Base-by-base conservation (phyloP, 2,888 invertebrate genomes). In the Mimas tiliae region DNA sequence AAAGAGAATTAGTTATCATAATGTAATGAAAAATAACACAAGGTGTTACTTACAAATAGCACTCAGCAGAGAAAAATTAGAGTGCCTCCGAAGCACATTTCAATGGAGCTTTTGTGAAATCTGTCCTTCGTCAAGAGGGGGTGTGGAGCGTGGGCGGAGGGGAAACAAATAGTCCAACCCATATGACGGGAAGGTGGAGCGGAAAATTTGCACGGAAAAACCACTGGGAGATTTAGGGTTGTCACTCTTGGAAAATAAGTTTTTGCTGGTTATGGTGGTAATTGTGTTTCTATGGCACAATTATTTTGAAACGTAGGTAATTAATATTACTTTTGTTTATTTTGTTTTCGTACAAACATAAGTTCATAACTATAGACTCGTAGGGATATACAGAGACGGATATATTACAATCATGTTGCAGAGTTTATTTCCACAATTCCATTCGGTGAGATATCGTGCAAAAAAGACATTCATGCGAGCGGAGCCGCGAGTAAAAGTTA, bases 131-230 rank as follows among this genome's bases (percentile, higher is more conserved):
- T 7, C 48, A 68, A 62, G 71, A 73, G 72, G 72, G 74, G 72
- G 67, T 66, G 64, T 65, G 66, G 38, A 65, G 53, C 69, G 33
- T 47, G 64, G 48, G 68, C 47, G 66, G 67, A 63, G 63, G 69
- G 51, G 62, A 67, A 67, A 74, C 74, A 78, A 55, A 76, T 79
- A 78, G 71, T 68, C 67, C 74, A 69, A 72, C 77, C 75, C 77
- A 76, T 73, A 74, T 72, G 72, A 72, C 68, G 71, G 75, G 70
- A 77, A 77, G 72, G 74, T 77, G 72, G 73, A 74, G 75, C 69
- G 82, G 82, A 82, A 84, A 84, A 80, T 77, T 83, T 81, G 71
- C 70, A 67, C 68, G 68, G 66, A 68, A 71, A 76, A 74, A 72
- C 71, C 70, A 71, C 68, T 55, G 68, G 65, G 67, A 27, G 64